Conservation (phyloP, 2,888 invertebrate genomes). For the Acanthosepion esculentum region DNA sequence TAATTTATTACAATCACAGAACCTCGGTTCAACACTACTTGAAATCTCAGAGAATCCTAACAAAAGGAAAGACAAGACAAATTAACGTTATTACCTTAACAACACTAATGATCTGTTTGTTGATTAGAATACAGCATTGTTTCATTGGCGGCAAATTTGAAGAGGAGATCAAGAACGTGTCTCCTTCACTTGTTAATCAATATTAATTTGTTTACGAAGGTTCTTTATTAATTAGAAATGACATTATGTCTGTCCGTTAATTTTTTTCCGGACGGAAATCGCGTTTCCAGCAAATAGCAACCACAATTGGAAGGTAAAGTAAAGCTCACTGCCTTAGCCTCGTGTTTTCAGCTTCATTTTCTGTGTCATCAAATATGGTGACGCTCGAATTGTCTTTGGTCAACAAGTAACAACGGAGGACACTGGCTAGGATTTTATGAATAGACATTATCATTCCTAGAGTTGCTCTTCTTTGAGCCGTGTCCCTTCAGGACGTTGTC, state of each 20-base stretch:
- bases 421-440: too few species aligned
- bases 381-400: too few species aligned
- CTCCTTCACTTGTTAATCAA: not conserved
- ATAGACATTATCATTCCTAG: too few species aligned
- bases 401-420: too few species aligned
- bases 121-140: not conserved
- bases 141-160: slow-evolving; percentile 9
- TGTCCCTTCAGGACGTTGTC: too few species aligned
- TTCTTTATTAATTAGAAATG: not conserved
- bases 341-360: too few species aligned
- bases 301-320: too few species aligned
- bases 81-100: not conserved
- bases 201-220: not conserved
- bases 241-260: not conserved
- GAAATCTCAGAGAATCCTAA: not conserved
- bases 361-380: too few species aligned
- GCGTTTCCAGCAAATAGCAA: too few species aligned
- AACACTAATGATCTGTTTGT: not conserved
- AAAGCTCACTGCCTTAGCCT: too few species aligned
- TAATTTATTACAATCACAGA: not conserved
- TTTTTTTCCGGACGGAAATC: not conserved
- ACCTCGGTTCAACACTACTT: not conserved
- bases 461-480: too few species aligned
- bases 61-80: not conserved
- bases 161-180: not conserved